phyloP scores from a whole-genome alignment of 2,888 invertebrate species.

The Aspidiotus rigidus region DNA sequence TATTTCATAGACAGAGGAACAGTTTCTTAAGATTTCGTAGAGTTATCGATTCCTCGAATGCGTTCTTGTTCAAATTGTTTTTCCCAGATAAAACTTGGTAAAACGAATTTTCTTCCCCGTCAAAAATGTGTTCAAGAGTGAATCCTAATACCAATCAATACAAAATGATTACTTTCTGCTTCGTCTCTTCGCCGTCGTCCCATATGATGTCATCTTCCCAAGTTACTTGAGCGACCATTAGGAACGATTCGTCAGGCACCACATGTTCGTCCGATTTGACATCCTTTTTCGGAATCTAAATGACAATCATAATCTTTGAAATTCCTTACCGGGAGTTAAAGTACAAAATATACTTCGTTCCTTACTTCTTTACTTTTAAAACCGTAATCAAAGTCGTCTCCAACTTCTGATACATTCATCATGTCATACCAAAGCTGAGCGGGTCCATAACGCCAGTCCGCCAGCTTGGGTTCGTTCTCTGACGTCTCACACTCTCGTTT shows the following conservation, averaged over 20 bases:
- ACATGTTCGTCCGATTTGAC: slow-evolving; percentile 47
- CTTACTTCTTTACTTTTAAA: slow-evolving; percentile 55
- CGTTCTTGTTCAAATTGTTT: too few species aligned
- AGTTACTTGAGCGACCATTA: slow-evolving; percentile 90
- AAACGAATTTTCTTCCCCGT: too few species aligned
- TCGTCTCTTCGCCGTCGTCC: slow-evolving; percentile 86
- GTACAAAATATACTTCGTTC: background rate
- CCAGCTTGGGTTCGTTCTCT: slow-evolving; percentile 58
- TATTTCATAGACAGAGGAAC: too few species aligned
- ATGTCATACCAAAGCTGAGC: slow-evolving; percentile 98
- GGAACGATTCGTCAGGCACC: slow-evolving; percentile 79
- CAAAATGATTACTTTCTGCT: slow-evolving; percentile 59
- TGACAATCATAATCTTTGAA: background rate
- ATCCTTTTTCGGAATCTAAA: slow-evolving; percentile 38
- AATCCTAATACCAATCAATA: background rate
- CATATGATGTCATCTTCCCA: slow-evolving; percentile 99
- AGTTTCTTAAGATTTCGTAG: too few species aligned
- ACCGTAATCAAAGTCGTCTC: slow-evolving; percentile 92
- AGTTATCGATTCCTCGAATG: too few species aligned
- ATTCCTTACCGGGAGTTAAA: too few species aligned
- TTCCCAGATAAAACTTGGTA: too few species aligned
- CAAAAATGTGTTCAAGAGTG: too few species aligned
- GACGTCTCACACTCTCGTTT: slow-evolving; percentile 40
- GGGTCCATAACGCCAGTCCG: slow-evolving; percentile 95
- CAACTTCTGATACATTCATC: slow-evolving; percentile 87